Percentiles rank a stretch among this genome's conserved stretches.
Evolutionary conservation across 1,140 invertebrate genomes (phyloP).

Genomic region (Ips typographus): DNA sequence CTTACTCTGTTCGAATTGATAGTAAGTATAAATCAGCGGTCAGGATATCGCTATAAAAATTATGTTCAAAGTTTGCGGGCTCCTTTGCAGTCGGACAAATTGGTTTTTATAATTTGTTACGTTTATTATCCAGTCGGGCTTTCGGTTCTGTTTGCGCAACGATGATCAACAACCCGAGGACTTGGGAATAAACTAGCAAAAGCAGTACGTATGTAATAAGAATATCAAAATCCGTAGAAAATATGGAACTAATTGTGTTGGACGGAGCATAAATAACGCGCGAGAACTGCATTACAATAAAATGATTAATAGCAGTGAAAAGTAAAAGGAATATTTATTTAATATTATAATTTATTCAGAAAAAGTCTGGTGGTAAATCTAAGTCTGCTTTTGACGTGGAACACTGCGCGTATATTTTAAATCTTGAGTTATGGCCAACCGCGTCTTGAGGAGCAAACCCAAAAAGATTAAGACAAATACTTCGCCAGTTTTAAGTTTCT

Average conservation of each 20-base stretch:
- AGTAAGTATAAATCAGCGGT: conserved; percentile 47
- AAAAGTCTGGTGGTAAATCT: conserved; percentile 43
- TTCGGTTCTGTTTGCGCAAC: conserved; percentile 19
- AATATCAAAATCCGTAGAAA: conserved; percentile 31
- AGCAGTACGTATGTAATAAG: conserved; percentile 14
- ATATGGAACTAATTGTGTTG: conserved; percentile 35
- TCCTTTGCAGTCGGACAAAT: conserved; percentile 48
- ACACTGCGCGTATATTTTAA: conserved; percentile 45
- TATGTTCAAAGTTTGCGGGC: conserved; percentile 48
- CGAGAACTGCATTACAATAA: conserved; percentile 36
- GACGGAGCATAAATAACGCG: conserved; percentile 26
- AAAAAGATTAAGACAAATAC: conserved; percentile 36
- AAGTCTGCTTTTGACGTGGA: conserved; percentile 43
- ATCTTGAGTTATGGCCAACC: conserved; percentile 42
- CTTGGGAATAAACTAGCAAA: too few relatives aligned
- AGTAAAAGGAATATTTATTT: conserved; percentile 43
- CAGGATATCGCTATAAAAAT: conserved; percentile 49
- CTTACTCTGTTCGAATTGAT: conserved; percentile 46
- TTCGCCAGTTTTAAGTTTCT: conserved; percentile 22
- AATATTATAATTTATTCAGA: conserved; percentile 47
- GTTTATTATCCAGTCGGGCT: conserved; percentile 39
- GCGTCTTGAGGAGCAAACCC: conserved; percentile 33
- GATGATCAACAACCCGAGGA: too few relatives aligned
- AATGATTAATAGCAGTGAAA: conserved; percentile 36
- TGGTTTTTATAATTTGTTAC: conserved; percentile 49